Evolutionary conservation across 1,140 invertebrate genomes (phyloP), one percentile per base, ranked within the genome.

Genomic region (Onthophagus taurus): DNA sequence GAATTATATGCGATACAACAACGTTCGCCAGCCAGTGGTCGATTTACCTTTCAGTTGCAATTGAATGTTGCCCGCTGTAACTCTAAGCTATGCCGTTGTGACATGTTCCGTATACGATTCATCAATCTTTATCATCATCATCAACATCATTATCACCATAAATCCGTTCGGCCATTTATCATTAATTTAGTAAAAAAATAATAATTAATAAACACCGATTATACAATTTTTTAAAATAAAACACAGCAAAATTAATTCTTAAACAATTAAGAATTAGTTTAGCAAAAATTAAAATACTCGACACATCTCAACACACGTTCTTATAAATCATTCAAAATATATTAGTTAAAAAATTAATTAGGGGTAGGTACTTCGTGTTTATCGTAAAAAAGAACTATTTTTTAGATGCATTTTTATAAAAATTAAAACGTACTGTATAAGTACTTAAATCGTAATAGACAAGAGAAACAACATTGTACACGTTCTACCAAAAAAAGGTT

Each of bases 391-490:
- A 20, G 13, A 12, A 37, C 24, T 9, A 3, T 21, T 21, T 8
- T 17, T 21, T 37, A 24, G 23, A 26, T 11, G 23, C 38, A 41
- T 16, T 41, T 12, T 12, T 33, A 8, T 31, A 41, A 29, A 23
- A 21, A 12, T 11, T 20, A 16, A 18, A 16, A 30, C n/a, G 19
- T 31, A 30, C 23, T 12, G 12, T 8, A 14, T 20, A 36, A n/a
- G 8, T 26, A 16, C 21, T 30, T 9, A 29, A 41, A 39, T 39
- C 33, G 29, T 7, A 45, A 17, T 41, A 48, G 31, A 66, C 66
- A 65, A 54, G 47, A 49, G 49, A 56, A 55, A 58, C 50, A 51
- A 55, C 53, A 56, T 55, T 57, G 55, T 51, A 50, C 54, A 60
- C 53, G 53, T 50, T 51, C 51, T 51, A 54, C 50, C 47, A 42